Base-by-base conservation (phyloP, 2,113 vertebrate species). In the Aythya baeri region DNA sequence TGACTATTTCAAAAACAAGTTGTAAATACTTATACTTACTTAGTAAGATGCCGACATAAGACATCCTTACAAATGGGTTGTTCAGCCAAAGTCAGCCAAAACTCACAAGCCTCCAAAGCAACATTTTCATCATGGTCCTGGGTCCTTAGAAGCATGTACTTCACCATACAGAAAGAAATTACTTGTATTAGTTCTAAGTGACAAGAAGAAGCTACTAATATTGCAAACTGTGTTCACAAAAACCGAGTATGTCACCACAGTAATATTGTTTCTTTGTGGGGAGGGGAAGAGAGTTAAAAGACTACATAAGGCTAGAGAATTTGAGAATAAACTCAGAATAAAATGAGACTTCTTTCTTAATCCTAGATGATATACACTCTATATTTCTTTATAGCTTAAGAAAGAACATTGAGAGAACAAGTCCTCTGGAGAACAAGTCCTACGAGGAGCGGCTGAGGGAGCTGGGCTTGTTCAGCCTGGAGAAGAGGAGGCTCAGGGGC, bases 41-140 rank as follows among this genome's bases (percentile, higher is more conserved):
- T 99, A 74, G 99, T 97, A 92, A 99, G 99, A 98, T 99, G 99
- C 74, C 99, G 98, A 95, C 98, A 98, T 31, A 99, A 98, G 54
- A 99, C 99, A 68, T 99, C 99, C 98, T 99, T 99, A 97, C 99
- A 99, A 95, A 99, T 99, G 0, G 99, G 99, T 84, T 99, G 99
- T 92, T 99, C 99, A 31, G 99, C 99, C 91, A 99, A 97, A 32
- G 99, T 99, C 10, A 99, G 97, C 99, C 99, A 99, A 97, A 99
- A 99, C 96, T 99, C 99, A 50, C 99, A 99, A n/a, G 99, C 99
- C 94, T 99, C 99, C 98, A 99, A 96, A 91, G 99, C 98, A 16
- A 99, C 99, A 57, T 99, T 99, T 97, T 99, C 99, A 93, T 99
- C 99, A 90, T 99, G 99, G 98, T 99, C 99, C 96, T 99, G 99